Conservation (phyloP, 1,140 invertebrate species). For the Aphelenchoides besseyi region DNA sequence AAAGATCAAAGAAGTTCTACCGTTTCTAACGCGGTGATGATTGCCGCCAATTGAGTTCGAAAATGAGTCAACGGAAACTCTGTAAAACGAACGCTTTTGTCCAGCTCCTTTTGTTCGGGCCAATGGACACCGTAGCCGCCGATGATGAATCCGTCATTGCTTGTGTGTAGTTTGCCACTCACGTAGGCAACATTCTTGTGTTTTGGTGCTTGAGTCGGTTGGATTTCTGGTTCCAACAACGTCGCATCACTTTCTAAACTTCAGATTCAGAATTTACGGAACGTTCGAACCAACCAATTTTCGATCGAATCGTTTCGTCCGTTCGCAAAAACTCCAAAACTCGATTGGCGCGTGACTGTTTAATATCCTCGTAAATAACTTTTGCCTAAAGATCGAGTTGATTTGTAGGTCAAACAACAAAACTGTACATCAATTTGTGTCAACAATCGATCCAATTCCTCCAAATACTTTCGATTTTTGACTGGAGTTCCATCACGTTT, state of each 20-base stretch:
- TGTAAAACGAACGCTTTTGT: conserved; percentile 11
- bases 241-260: too few relatives aligned
- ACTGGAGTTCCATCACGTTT: conserved; percentile 29
- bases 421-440: conserved; percentile 16
- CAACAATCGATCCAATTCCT: conserved; percentile 16
- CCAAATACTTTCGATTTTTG: conserved; percentile 24
- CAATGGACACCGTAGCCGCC: conserved; percentile 23
- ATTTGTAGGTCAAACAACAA: not conserved
- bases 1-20: not conserved
- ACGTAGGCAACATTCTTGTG: conserved; percentile 9
- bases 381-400: not conserved
- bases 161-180: not conserved
- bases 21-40: conserved; percentile 19
- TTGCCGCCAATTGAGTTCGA: conserved; percentile 21
- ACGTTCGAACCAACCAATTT: conserved; percentile 9
- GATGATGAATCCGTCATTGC: conserved; percentile 6
- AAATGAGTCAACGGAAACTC: conserved; percentile 17
- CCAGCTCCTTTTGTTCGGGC: not conserved
- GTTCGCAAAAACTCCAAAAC: conserved; percentile 12
- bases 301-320: conserved; percentile 9
- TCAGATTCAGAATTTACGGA: too few relatives aligned
- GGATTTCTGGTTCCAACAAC: not conserved
- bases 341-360: conserved; percentile 1
- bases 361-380: not conserved
- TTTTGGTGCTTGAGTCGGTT: not conserved